These are phyloP conservation scores for Pelobates cultripes DNA, from an alignment of 2,797 vertebrate species.

Conservation along the genomic window DNA sequence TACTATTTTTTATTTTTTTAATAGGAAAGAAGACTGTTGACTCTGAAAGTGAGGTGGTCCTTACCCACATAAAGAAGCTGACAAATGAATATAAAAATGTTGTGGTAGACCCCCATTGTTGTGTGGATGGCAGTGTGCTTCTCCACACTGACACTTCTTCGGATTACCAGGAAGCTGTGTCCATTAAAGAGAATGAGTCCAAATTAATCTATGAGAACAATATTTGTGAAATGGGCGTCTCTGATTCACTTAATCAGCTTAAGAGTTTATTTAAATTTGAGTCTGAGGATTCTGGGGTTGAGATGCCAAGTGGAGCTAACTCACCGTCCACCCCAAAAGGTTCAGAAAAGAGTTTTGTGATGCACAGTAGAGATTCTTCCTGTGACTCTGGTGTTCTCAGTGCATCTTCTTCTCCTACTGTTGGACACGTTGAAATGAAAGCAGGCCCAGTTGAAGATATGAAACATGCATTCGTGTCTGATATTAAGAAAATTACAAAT, in stretches of 20 bases:
- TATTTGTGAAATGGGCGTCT: slow-evolving; percentile 64
- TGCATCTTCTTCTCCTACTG: slow-evolving; percentile 67
- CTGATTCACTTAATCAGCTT: slow-evolving; percentile 65
- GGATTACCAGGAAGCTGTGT: slow-evolving; percentile 40
- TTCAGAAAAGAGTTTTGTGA: slow-evolving; percentile 85
- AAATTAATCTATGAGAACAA: slow-evolving; percentile 66
- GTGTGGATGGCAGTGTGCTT: slow-evolving; percentile 60
- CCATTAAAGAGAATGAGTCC: not conserved
- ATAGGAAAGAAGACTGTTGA: slow-evolving; percentile 76
- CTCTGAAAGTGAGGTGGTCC: slow-evolving; percentile 78
- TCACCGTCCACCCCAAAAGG: slow-evolving; percentile 80
- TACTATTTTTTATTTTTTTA: slow-evolving; percentile 45
- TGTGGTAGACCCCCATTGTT: slow-evolving; percentile 64
- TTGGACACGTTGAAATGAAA: slow-evolving; percentile 62
- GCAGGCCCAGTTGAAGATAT: slow-evolving; percentile 61
- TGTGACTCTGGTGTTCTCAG: slow-evolving; percentile 79
- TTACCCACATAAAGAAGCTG: slow-evolving; percentile 85
- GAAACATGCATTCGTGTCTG: slow-evolving; percentile 43
- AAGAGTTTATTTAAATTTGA: slow-evolving; percentile 82
- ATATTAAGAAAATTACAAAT: slow-evolving; percentile 37
- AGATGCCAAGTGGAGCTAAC: slow-evolving; percentile 82
- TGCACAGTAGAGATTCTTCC: slow-evolving; percentile 84
- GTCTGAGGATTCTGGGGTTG: slow-evolving; percentile 86
- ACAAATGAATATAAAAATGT: slow-evolving; percentile 66
- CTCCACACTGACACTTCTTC: slow-evolving; percentile 45